Base-by-base conservation (phyloP, 2,113 vertebrate species). In the Phasianus colchicus region DNA sequence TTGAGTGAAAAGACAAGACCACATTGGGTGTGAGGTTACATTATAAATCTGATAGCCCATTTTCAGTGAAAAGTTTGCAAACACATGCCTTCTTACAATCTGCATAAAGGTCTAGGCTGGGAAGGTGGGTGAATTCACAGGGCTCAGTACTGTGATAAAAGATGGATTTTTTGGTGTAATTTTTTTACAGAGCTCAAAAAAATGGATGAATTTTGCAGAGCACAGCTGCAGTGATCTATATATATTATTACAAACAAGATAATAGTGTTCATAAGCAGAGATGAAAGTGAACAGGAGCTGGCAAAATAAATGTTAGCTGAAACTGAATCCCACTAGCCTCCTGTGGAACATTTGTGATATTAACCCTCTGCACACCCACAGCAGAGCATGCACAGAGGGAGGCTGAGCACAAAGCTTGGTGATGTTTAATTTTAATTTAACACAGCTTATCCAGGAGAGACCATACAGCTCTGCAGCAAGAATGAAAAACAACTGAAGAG, bases 341-440 rank as follows among this genome's bases (percentile, higher is more conserved):
- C 69, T 84, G 90, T 93, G 95, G 92, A 96, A 96, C 67, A 83
- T 93, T 92, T 95, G 91, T 88, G 72, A 89, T 96, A 96, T 93
- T 95, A 97, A 96, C 96, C 92, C 95, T 87, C 87, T 96, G 89
- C 38, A 91, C 65, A 86, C 93, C 87, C 75, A 0, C 60, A 83
- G 79, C 82, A 88, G 71, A 93, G 30, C 81, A 43, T 50, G 94
- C 91, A 79, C 84, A 92, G 52, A 36, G 88, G 72, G 87, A 95
- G 82, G 52, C 91, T 95, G 72, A 96, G 36, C 78, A 69, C 82
- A 96, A 87, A 96, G 88, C 96, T 94, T 83, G 90, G 88, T 88
- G 82, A 93, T 96, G 95, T 96, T 96, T 96, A 96, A 96, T 95
- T 96, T 96, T 96, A 96, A 96, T 96, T 96, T 96, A 95, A 80